Percentiles rank a stretch among this genome's conserved stretches.
Conservation (phyloP, 2,888 invertebrate species). For the Tryphoninae sp. region DNA sequence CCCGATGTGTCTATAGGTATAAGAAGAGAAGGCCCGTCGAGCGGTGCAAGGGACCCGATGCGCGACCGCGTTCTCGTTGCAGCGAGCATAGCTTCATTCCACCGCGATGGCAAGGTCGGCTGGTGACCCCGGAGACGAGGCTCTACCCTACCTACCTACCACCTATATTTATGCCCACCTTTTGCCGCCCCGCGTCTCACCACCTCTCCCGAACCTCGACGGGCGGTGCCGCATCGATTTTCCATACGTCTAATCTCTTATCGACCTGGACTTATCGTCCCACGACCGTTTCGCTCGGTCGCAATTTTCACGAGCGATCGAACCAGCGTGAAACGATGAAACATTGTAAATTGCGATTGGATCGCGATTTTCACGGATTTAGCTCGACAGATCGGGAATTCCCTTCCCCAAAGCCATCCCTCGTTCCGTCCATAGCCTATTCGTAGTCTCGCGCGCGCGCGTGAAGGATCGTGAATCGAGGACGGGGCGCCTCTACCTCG, state of each 20-base stretch:
- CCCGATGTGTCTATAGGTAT: not conserved
- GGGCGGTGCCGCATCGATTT: too few relatives aligned
- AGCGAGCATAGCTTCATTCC: constrained; percentile 58
- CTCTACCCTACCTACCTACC: not conserved
- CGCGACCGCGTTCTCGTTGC: constrained; percentile 60
- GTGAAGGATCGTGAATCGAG: constrained; percentile 24
- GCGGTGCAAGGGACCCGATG: constrained; percentile 62
- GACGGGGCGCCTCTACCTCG: constrained; percentile 43
- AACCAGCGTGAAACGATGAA: too few relatives aligned
- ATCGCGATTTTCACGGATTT: constrained; percentile 14
- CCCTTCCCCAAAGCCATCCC: not conserved
- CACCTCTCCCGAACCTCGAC: too few relatives aligned
- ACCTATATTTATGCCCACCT: constrained; percentile 3
- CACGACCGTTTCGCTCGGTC: too few relatives aligned
- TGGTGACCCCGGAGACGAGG: constrained; percentile 66
- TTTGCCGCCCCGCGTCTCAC: too few relatives aligned
- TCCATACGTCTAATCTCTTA: too few relatives aligned
- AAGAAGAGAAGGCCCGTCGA: constrained; percentile 36
- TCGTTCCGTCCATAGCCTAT: not conserved
- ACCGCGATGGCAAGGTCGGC: constrained; percentile 69
- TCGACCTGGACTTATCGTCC: too few relatives aligned
- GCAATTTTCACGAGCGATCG: too few relatives aligned
- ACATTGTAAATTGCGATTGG: too few relatives aligned
- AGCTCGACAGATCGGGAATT: constrained; percentile 9
- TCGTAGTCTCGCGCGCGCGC: not conserved